These are phyloP conservation scores for Chelonus formosanus DNA, from an alignment of 2,888 invertebrate genomes.

Conservation along the genomic window DNA sequence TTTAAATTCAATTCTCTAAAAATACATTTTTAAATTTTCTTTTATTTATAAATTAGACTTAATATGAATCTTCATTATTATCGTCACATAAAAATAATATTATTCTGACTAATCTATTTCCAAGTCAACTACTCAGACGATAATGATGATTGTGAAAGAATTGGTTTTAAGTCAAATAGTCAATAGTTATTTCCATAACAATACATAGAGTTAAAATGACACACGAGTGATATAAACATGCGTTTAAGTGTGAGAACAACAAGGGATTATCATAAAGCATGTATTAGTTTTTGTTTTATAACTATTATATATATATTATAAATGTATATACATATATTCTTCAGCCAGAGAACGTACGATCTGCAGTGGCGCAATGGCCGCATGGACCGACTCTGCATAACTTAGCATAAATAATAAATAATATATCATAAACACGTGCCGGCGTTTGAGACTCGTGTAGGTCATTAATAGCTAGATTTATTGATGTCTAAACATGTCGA, in stretches of 20 bases:
- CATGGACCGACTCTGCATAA: conserved; percentile 57
- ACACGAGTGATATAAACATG: conserved; percentile 65
- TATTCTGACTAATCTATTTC: too few relatives aligned
- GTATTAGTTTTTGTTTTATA: background rate
- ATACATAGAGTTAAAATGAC: conserved; percentile 58
- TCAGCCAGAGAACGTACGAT: conserved; percentile 52
- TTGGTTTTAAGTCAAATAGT: too few relatives aligned
- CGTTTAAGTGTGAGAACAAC: conserved; percentile 49
- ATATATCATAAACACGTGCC: conserved; percentile 61
- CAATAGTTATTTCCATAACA: conserved; percentile 59
- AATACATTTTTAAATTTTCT: too few relatives aligned
- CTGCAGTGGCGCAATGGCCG: conserved; percentile 50
- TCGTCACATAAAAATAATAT: too few relatives aligned
- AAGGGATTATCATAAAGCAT: conserved; percentile 31
- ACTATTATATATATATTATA: conserved; percentile 16
- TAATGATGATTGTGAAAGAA: too few relatives aligned
- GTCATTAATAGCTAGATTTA: conserved; percentile 51
- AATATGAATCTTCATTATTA: too few relatives aligned
- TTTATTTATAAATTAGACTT: too few relatives aligned
- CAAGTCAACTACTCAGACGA: too few relatives aligned
- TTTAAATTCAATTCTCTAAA: too few relatives aligned
- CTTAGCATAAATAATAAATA: conserved; percentile 65
- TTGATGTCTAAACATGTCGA: background rate
- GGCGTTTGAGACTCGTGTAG: conserved; percentile 54
- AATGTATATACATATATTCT: conserved; percentile 12